Evolutionary conservation across 2,113 vertebrate genomes (phyloP).

Genomic region (Hyperopisus bebe): DNA sequence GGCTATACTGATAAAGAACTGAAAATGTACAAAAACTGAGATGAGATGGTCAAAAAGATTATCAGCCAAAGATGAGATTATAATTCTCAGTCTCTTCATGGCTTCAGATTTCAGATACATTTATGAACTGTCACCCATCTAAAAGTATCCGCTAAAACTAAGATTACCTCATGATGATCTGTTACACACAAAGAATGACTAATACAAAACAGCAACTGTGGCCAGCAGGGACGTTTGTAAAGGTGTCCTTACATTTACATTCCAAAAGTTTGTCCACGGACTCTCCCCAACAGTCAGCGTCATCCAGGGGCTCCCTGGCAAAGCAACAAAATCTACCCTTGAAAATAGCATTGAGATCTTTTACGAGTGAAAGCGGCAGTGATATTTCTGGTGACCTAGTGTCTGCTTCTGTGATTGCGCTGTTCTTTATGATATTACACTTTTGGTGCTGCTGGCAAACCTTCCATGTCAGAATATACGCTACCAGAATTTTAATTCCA

Average conservation of each 20-base stretch:
- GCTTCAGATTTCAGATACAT: not conserved
- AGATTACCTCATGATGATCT: not conserved
- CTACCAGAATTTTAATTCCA: not conserved
- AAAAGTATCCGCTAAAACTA: not conserved
- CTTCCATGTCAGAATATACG: not conserved
- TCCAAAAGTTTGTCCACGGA: constrained; percentile 82
- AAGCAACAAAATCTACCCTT: constrained; percentile 89
- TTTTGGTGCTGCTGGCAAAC: not conserved
- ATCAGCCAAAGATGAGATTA: not conserved
- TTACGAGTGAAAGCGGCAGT: constrained; percentile 48
- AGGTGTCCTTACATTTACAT: constrained; percentile 74
- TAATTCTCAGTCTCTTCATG: not conserved
- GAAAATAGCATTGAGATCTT: constrained; percentile 82
- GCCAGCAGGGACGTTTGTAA: not conserved
- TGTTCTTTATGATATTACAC: not conserved
- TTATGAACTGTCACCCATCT: not conserved
- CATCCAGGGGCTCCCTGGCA: constrained; percentile 69
- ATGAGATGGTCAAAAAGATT: not conserved
- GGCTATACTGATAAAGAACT: not conserved
- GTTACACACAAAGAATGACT: not conserved
- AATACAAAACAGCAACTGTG: not conserved
- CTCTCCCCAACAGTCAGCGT: constrained; percentile 71
- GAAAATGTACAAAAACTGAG: not conserved
- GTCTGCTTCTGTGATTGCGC: not conserved
- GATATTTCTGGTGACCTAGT: not conserved